phyloP scores from a whole-genome alignment of 2,888 invertebrate genomes.

The Epiblema foenella region DNA sequence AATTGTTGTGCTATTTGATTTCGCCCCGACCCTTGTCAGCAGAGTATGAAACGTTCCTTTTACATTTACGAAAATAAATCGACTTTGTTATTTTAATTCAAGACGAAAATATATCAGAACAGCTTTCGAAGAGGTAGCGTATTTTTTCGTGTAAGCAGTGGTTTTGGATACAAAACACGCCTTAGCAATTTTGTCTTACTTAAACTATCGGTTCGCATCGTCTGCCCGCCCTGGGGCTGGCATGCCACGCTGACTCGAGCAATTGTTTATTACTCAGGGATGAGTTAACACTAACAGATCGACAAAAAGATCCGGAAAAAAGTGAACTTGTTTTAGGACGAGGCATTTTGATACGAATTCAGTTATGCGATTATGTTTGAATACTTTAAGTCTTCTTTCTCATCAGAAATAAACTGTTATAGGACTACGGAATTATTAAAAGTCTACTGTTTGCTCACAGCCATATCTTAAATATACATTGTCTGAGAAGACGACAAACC shows the following conservation, averaged over 20 bases:
- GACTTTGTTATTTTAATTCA: conserved; percentile 57
- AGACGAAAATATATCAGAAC: conserved; percentile 58
- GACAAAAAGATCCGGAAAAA: conserved; percentile 11
- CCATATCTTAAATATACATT: conserved; percentile 38
- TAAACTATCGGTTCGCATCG: conserved; percentile 2
- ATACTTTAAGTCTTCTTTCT: conserved; percentile 8
- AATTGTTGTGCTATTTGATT: not conserved
- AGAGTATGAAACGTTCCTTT: conserved; percentile 53
- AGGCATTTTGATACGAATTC: not conserved
- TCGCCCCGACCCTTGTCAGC: conserved; percentile 34
- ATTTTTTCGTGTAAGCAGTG: conserved; percentile 12
- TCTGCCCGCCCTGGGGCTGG: not conserved
- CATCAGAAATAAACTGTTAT: conserved; percentile 12
- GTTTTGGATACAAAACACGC: conserved; percentile 18
- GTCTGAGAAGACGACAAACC: conserved; percentile 21
- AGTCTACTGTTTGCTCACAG: conserved; percentile 40
- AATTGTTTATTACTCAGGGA: conserved; percentile 18
- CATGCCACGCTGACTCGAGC: conserved; percentile 20
- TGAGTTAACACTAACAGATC: conserved; percentile 24
- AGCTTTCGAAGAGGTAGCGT: conserved; percentile 49
- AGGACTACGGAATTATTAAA: conserved; percentile 22
- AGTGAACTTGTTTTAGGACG: not conserved
- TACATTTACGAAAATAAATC: conserved; percentile 54
- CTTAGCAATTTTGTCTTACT: conserved; percentile 7
- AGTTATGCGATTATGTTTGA: not conserved